phyloP scores from a whole-genome alignment of 53 echinoderm and acorn worm species.

The Glandiceps talaboti region DNA sequence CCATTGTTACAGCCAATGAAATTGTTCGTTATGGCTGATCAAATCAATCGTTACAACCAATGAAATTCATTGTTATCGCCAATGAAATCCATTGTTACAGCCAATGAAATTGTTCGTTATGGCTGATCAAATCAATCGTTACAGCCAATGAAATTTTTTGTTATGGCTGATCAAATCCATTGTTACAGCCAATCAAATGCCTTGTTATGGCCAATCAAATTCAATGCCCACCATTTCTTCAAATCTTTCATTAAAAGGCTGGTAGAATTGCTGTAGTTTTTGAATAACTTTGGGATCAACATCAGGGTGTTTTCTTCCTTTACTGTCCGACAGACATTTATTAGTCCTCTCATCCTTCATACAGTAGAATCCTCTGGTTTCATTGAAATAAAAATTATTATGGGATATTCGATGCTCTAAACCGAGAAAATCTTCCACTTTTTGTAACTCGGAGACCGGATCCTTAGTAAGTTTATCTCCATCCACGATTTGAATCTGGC shows the following conservation, averaged over 20 bases:
- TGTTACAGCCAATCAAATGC: no score
- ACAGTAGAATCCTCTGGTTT: conserved; percentile 76
- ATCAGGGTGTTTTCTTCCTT: conserved; percentile 72
- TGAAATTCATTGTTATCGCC: no score
- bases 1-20: no score
- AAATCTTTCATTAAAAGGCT: conserved; percentile 57
- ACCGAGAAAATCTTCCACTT: conserved; percentile 62
- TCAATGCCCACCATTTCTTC: conserved; percentile 38
- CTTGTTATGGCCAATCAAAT: conserved; percentile 44
- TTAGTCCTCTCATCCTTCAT: conserved; percentile 35
- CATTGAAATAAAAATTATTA: conserved; percentile 55
- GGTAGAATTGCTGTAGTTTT: conserved; percentile 57
- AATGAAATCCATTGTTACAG: no score
- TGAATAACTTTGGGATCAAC: conserved; percentile 34
- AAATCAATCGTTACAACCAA: no score
- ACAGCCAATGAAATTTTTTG: no score
- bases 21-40: no score
- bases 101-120: no score
- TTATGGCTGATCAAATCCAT: no score
- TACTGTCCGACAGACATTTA: conserved; percentile 62
- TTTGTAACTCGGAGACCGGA: conserved; percentile 71
- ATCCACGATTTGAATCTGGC: conserved; percentile 75
- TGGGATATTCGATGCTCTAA: conserved; percentile 41
- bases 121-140: no score
- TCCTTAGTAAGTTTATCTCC: conserved; percentile 64